Evolutionary conservation across 2,888 invertebrate species (phyloP).

Genomic region (Agelastica alni): DNA sequence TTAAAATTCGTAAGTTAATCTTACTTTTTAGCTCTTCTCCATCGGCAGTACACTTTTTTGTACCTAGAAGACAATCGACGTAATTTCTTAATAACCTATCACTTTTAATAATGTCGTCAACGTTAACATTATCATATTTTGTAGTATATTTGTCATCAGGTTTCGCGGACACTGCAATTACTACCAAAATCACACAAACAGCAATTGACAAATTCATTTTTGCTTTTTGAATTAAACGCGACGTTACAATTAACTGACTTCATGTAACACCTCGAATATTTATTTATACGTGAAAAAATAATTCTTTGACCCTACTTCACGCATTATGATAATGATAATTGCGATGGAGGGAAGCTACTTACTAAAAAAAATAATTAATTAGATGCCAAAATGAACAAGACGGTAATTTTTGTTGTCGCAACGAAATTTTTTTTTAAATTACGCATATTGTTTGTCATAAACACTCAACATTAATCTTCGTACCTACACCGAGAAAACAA

Average conservation of each 20-base stretch:
- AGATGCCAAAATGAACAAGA: neutral
- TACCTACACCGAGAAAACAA: no score
- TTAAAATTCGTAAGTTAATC: constrained; percentile 38
- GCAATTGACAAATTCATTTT: constrained; percentile 33
- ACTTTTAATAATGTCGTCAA: constrained; percentile 69
- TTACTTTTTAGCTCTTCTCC: constrained; percentile 73
- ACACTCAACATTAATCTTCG: no score
- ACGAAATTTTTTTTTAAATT: no score
- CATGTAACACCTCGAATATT: neutral
- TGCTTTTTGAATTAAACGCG: neutral
- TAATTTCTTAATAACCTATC: constrained; percentile 68
- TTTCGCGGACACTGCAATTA: constrained; percentile 26
- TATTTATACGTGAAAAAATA: constrained; percentile 1
- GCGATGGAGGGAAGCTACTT: neutral
- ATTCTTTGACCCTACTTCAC: neutral
- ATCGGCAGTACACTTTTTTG: constrained; percentile 70
- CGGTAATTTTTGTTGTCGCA: neutral
- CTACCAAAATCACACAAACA: constrained; percentile 18
- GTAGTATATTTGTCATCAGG: constrained; percentile 59
- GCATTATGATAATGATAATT: neutral
- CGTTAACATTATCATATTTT: constrained; percentile 71
- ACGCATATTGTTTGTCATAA: no score
- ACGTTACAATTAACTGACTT: neutral
- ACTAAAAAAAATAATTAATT: neutral
- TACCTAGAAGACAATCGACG: constrained; percentile 67